Conservation (phyloP, 2,113 vertebrate genomes). For the Trichechus manatus region DNA sequence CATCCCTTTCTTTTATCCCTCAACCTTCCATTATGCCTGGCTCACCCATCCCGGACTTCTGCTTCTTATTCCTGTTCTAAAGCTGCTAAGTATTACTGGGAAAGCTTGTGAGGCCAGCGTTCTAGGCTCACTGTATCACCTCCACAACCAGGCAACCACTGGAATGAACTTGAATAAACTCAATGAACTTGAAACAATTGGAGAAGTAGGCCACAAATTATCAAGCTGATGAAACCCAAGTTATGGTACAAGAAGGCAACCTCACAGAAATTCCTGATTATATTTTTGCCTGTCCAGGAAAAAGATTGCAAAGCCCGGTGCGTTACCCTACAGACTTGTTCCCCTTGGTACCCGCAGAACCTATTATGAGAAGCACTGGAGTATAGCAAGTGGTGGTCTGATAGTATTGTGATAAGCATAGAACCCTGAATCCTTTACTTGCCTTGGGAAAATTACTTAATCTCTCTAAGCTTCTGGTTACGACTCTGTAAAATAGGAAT, state of each 20-base stretch:
- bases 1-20: neutral
- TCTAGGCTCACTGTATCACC: neutral
- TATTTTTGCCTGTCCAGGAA: neutral
- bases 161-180: neutral
- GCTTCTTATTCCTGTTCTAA: neutral
- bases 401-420: neutral
- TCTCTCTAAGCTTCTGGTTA: neutral
- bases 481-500: neutral
- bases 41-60: neutral
- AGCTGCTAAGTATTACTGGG: neutral
- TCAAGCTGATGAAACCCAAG: neutral
- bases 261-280: neutral
- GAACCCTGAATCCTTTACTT: constrained; percentile 4
- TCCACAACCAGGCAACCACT: neutral
- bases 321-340: neutral
- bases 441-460: neutral
- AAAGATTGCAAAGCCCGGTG: neutral
- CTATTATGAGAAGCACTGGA: neutral
- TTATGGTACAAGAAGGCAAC: neutral
- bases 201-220: constrained; percentile 30
- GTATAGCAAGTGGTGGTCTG: neutral
- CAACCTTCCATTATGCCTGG: neutral
- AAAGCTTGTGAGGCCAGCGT: neutral
- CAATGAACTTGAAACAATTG: neutral
- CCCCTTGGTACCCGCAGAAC: neutral